Evolutionary conservation across 2,797 vertebrate genomes (phyloP), one percentile per base, ranked within the genome.

Genomic region (Hapalemur alaotrensis): DNA sequence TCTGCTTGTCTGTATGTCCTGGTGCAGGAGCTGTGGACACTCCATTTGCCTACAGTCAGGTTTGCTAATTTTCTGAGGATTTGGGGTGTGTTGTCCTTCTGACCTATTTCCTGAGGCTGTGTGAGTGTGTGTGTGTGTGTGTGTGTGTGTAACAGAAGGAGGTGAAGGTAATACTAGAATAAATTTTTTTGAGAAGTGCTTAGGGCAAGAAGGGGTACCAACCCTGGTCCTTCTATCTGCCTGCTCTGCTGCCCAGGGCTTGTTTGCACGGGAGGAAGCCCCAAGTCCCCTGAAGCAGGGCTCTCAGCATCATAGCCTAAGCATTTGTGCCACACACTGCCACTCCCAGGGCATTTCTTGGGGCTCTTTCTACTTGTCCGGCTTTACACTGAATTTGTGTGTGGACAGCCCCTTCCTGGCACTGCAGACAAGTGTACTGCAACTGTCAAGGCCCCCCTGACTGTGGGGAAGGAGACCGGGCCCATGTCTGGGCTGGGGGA

Each of bases 401-500:
- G 3, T 23, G 52, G 69, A 23, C 0, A 0, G 0, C 0, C 1
- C n/a, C 7, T 54, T 63, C 35, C 50, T 25, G 2, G 52, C 11
- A 18, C 63, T 10, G 4, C 0, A 4, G 72, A 73, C 22, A 83
- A 88, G 92, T 2, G 9, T 41, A 15, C 23, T 43, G 4, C 17
- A 78, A 38, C 70, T 59, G 17, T 38, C 18, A 35, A 41, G 59
- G 41, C 9, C 25, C 28, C 15, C 10, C 32, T 0, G 3, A 7
- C 25, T 13, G 20, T 5, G 23, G 23, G 73, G 41, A 50, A 76
- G 22, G 50, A 43, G 17, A 32, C 5, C 38, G 54, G 63, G 23
- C 17, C 8, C 25, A 61, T 8, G 23, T 61, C 63, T 89, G n/a
- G 82, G 63, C 41, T 48, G 7, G 25, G 41, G 32, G 30, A 14